Evolutionary conservation across 2,113 vertebrate genomes (phyloP).

Genomic region (Pantherophis guttatus): DNA sequence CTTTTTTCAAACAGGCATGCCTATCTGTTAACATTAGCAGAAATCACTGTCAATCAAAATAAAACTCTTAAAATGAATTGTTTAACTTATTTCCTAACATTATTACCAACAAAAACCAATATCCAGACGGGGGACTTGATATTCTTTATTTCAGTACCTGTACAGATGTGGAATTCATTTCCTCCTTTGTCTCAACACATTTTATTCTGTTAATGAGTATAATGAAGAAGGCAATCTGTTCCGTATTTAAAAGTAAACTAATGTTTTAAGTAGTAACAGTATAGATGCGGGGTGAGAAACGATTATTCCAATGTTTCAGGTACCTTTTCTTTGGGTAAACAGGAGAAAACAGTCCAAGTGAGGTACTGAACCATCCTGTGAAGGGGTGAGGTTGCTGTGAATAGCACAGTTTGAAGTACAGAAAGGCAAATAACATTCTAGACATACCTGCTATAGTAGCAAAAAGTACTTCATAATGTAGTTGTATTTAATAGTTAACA

Average conservation of each 20-base stretch:
- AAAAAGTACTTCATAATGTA: constrained; percentile 54
- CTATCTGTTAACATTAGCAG: constrained; percentile 44
- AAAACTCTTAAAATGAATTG: constrained; percentile 68
- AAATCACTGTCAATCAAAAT: constrained; percentile 70
- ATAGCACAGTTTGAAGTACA: neutral
- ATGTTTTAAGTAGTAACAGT: constrained; percentile 26
- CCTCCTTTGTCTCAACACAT: constrained; percentile 55
- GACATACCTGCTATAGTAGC: constrained; percentile 21
- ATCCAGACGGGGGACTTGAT: constrained; percentile 22
- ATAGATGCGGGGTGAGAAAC: constrained; percentile 43
- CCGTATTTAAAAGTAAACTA: constrained; percentile 27
- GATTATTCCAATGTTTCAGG: constrained; percentile 35
- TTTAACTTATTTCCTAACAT: constrained; percentile 72
- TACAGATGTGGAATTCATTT: constrained; percentile 55
- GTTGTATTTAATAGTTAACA: constrained; percentile 46
- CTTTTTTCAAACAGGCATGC: constrained; percentile 53
- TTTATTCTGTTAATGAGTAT: constrained; percentile 37
- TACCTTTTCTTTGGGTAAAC: constrained; percentile 51
- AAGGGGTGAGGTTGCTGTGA: neutral
- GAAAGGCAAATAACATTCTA: constrained; percentile 33
- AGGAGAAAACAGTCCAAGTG: constrained; percentile 37
- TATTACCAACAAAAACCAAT: constrained; percentile 49
- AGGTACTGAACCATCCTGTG: constrained; percentile 34
- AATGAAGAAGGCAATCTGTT: constrained; percentile 21
- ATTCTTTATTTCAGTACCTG: constrained; percentile 43